A percentile compares a stretch with the other conserved stretches of the same genome.
Conservation (phyloP, 2,888 invertebrate genomes). For the Teinopalpus imperialis region DNA sequence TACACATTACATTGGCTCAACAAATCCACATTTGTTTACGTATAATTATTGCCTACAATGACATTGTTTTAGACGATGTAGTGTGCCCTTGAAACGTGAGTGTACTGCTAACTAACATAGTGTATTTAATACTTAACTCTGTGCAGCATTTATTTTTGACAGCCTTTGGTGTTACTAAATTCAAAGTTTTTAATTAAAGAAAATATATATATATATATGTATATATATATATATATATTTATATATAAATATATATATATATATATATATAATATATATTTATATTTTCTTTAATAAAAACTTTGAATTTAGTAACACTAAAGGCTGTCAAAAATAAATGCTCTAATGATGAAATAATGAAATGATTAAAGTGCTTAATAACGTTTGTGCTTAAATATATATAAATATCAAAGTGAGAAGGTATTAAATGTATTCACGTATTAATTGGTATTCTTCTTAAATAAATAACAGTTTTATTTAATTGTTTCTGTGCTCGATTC, state of each 20-base stretch:
- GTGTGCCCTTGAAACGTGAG: constrained; percentile 16
- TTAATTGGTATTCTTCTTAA: too few relatives aligned
- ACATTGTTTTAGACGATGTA: constrained; percentile 14
- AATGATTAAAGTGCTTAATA: too few relatives aligned
- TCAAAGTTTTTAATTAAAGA: too few relatives aligned
- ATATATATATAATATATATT: too few relatives aligned
- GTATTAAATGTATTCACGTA: not conserved
- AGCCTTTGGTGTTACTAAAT: not conserved
- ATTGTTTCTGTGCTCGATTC: constrained; percentile 16
- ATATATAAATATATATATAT: too few relatives aligned
- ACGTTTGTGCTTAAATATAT: too few relatives aligned
- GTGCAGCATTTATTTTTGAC: constrained; percentile 6
- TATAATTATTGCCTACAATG: constrained; percentile 8
- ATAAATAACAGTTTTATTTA: not conserved
- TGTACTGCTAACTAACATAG: not conserved
- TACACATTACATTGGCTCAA: not conserved
- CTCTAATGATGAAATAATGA: too few relatives aligned
- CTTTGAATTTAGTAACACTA: not conserved
- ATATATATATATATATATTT: too few relatives aligned
- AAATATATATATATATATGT: too few relatives aligned
- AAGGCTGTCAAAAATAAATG: constrained; percentile 3
- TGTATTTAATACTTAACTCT: constrained; percentile 6
- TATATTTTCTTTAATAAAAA: too few relatives aligned
- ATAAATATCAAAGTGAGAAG: too few relatives aligned
- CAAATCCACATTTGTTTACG: constrained; percentile 2